These are phyloP conservation scores for Taxidea taxus DNA, from an alignment of 2,113 vertebrate genomes.

Conservation along the genomic window DNA sequence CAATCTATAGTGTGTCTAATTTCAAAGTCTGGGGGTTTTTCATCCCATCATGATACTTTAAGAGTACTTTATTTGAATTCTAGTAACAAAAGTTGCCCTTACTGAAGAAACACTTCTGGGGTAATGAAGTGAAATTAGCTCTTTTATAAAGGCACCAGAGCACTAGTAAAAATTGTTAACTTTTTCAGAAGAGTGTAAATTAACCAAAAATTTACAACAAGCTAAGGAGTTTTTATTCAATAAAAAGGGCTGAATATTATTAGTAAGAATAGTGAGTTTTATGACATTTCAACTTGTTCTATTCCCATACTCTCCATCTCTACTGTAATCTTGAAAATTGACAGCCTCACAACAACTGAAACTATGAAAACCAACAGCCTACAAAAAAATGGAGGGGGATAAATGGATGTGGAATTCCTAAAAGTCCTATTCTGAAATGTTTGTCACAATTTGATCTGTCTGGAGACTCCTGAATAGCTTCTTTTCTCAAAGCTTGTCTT, in stretches of 20 bases:
- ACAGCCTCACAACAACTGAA: background rate
- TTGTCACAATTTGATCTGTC: background rate
- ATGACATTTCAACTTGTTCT: background rate
- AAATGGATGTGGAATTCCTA: background rate
- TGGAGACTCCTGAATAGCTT: background rate
- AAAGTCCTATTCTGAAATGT: background rate
- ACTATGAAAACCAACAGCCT: background rate
- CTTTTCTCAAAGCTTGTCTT: background rate
- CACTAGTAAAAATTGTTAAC: background rate
- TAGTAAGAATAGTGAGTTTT: background rate
- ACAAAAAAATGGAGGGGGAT: background rate
- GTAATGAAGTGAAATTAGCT: background rate
- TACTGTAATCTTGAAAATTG: background rate
- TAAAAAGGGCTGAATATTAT: background rate
- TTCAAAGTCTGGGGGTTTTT: background rate
- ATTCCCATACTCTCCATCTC: background rate
- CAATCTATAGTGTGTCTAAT: background rate
- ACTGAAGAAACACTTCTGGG: background rate
- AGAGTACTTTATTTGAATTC: background rate
- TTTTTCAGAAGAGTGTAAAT: background rate
- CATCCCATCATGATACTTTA: background rate
- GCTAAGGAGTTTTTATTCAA: background rate
- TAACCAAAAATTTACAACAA: background rate
- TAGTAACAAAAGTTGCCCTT: background rate
- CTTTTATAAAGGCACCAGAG: background rate